Percentiles rank a stretch among this genome's conserved stretches.
phyloP scores from a whole-genome alignment of 2,113 vertebrate species.

The Vidua macroura region DNA sequence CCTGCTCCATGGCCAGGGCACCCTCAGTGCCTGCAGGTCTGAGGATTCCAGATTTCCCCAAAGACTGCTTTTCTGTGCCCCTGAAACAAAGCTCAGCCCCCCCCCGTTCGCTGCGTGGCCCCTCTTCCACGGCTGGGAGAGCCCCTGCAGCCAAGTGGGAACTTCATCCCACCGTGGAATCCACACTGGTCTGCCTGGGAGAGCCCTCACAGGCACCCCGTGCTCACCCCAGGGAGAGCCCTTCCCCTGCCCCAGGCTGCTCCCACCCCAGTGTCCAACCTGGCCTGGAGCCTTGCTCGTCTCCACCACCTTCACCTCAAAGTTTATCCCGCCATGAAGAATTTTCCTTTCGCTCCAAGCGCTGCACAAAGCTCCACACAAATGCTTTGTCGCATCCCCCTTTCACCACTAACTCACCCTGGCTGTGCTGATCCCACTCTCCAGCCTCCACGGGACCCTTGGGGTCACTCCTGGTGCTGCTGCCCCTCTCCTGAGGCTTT shows the following conservation, averaged over 20 bases:
- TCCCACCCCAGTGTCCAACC: rapidly evolving
- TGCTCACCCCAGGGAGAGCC: not conserved
- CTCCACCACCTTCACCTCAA: rapidly evolving
- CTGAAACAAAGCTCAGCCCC: not conserved
- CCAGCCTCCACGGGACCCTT: not conserved
- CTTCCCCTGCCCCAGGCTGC: not conserved
- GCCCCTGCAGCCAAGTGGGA: rapidly evolving
- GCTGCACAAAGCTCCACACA: rapidly evolving
- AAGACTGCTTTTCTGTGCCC: rapidly evolving
- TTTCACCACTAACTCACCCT: rapidly evolving
- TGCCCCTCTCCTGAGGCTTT: not conserved
- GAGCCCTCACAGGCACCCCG: rapidly evolving
- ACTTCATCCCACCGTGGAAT: rapidly evolving
- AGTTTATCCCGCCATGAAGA: rapidly evolving
- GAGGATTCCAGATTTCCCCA: rapidly evolving
- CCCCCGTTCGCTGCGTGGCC: rapidly evolving
- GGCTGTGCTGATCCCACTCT: rapidly evolving
- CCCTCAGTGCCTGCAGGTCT: rapidly evolving
- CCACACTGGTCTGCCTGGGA: not conserved
- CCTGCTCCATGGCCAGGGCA: rapidly evolving
- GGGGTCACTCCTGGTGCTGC: not conserved
- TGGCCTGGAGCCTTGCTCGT: rapidly evolving
- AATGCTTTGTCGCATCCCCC: rapidly evolving
- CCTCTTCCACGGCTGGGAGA: rapidly evolving
- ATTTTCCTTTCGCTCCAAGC: not conserved